Conservation (phyloP, 1,140 invertebrate species). For the Aleiodes sp. region DNA sequence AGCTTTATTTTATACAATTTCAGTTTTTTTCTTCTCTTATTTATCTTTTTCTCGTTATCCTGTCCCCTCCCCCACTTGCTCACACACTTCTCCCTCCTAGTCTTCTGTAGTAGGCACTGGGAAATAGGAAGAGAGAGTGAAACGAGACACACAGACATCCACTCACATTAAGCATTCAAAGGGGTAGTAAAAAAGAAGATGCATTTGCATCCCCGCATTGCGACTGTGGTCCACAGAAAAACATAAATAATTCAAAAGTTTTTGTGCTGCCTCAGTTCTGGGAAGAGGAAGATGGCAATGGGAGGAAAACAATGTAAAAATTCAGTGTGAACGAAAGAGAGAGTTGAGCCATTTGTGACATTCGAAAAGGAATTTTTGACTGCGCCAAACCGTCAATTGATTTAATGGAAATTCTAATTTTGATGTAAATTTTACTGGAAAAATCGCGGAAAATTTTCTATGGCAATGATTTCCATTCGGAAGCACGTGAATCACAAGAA, state of each 20-base stretch:
- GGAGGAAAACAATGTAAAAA: slow-evolving; percentile 10
- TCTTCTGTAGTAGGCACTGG: slow-evolving; percentile 16
- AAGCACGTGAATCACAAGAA: too few species aligned
- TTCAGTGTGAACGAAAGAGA: slow-evolving; percentile 29
- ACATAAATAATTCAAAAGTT: slow-evolving; percentile 66
- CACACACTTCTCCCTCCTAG: not conserved
- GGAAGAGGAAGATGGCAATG: not conserved
- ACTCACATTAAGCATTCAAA: slow-evolving; percentile 61
- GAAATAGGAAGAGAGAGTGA: slow-evolving; percentile 1
- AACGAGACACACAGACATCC: slow-evolving; percentile 3
- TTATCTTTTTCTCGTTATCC: not conserved
- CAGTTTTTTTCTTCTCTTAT: not conserved
- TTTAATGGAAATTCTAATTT: slow-evolving; percentile 26
- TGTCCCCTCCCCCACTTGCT: not conserved
- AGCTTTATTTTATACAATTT: not conserved
- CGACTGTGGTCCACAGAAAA: slow-evolving; percentile 54
- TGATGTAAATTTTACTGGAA: too few species aligned
- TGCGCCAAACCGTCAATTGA: slow-evolving; percentile 51
- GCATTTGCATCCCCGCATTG: slow-evolving; percentile 59
- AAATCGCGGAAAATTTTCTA: slow-evolving; percentile 38
- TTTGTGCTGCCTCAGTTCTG: slow-evolving; percentile 42
- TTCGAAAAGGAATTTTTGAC: slow-evolving; percentile 2
- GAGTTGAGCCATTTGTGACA: slow-evolving; percentile 11
- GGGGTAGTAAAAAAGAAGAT: slow-evolving; percentile 58
- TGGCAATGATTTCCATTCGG: too few species aligned